Evolutionary conservation across 2,888 invertebrate genomes (phyloP).

Genomic region (Hirtodrosophila confusa): DNA sequence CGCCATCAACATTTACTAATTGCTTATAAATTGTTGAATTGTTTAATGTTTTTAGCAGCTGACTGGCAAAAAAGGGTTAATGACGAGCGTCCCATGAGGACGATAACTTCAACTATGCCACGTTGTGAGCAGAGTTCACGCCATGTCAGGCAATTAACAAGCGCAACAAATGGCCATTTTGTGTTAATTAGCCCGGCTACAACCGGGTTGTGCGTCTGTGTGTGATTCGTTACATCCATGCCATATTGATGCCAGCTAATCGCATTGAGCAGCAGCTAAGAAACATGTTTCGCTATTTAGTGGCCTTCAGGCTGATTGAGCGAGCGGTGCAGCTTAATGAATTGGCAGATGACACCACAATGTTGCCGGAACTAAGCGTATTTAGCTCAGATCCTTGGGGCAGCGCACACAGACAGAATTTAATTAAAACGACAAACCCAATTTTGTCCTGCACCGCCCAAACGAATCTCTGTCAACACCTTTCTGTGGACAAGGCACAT

Average conservation of each 20-base stretch:
- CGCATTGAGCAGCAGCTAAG: constrained; percentile 28
- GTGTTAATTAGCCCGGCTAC: constrained; percentile 55
- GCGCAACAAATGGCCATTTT: constrained; percentile 71
- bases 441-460: constrained; percentile 3
- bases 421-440: constrained; percentile 46
- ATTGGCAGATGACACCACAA: constrained; percentile 40
- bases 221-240: constrained; percentile 47
- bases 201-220: constrained; percentile 3
- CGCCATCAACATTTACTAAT: constrained; percentile 57
- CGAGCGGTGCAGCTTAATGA: constrained; percentile 33
- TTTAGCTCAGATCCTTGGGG: constrained; percentile 11
- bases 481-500: constrained; percentile 4
- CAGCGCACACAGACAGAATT: constrained; percentile 25
- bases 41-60: constrained; percentile 65
- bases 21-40: constrained; percentile 70
- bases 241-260: constrained; percentile 47
- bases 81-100: constrained; percentile 52
- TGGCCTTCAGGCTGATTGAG: constrained; percentile 32
- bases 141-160: constrained; percentile 55
- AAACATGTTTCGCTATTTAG: constrained; percentile 55
- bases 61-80: constrained; percentile 66
- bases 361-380: constrained; percentile 33
- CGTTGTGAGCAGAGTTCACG: constrained; percentile 1
- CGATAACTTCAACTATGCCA: constrained; percentile 25
- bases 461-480: constrained; percentile 18